A percentile compares a stretch with the other conserved stretches of the same genome.
Evolutionary conservation across 2,797 vertebrate genomes (phyloP).

Genomic region (Dicrostonyx torquatus): DNA sequence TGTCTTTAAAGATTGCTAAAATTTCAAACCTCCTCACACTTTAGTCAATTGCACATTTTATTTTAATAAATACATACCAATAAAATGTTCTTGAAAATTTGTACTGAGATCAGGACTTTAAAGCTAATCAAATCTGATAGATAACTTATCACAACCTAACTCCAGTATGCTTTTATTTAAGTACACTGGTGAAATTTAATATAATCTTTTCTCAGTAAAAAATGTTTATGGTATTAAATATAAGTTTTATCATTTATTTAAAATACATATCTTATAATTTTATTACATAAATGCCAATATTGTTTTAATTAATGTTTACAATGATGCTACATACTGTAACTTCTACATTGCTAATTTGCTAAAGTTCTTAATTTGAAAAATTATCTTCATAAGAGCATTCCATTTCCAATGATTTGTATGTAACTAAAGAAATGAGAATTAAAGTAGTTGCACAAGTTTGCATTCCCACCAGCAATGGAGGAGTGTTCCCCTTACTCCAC

Average conservation of each 20-base stretch:
- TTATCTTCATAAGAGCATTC: neutral
- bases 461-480: too few species aligned
- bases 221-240: slow-evolving; percentile 50
- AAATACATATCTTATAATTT: neutral
- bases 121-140: neutral
- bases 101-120: neutral
- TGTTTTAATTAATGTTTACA: slow-evolving; percentile 16
- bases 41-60: neutral
- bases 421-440: slow-evolving; percentile 16
- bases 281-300: neutral
- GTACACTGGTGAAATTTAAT: neutral
- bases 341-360: slow-evolving; percentile 13
- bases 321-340: neutral
- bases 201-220: neutral
- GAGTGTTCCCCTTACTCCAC: too few species aligned
- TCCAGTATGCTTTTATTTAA: neutral
- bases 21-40: neutral
- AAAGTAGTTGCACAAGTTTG: too few species aligned
- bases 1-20: neutral
- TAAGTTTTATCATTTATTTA: slow-evolving; percentile 60
- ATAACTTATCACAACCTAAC: neutral
- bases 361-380: slow-evolving; percentile 18
- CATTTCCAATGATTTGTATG: neutral
- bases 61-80: neutral
- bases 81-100: neutral